Conservation (phyloP, 2,113 vertebrate genomes). For the Barnardius zonarius region DNA sequence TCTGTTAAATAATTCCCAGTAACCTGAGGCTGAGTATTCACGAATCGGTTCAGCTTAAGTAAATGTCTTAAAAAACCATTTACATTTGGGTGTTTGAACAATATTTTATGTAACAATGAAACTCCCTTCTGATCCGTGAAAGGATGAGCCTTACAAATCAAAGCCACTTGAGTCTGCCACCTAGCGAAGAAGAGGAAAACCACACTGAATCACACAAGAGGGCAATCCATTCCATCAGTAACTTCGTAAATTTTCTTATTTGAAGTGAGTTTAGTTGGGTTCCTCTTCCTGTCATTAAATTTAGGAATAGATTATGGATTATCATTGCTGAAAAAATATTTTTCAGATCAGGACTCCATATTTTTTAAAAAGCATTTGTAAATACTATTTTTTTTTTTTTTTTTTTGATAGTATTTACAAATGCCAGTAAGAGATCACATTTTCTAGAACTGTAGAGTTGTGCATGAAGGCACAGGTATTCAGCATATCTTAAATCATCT, state of each 20-base stretch:
- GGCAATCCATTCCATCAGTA: accelerated
- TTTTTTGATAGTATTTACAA: neutral
- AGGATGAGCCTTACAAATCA: neutral
- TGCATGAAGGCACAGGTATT: neutral
- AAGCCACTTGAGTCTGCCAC: neutral
- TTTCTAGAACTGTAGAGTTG: neutral
- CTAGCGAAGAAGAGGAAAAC: neutral
- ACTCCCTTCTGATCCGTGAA: neutral
- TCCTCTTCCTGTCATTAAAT: neutral
- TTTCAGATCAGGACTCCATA: neutral
- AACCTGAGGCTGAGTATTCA: constrained; percentile 11
- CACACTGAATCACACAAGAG: neutral
- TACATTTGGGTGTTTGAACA: neutral
- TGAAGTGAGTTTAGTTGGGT: neutral
- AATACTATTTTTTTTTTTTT: neutral
- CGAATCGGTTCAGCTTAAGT: neutral
- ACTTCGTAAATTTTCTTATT: accelerated
- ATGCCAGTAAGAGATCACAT: neutral
- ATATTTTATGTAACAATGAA: neutral
- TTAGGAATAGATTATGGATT: neutral
- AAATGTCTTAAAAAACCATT: neutral
- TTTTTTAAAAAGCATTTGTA: neutral
- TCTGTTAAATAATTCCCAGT: neutral
- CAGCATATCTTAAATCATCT: neutral
- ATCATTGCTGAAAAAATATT: neutral